A percentile compares a stretch with the other conserved stretches of the same genome.
These are phyloP conservation scores for Venustaconcha ellipsiformis DNA, from an alignment of 1,140 invertebrate genomes.

Conservation along the genomic window DNA sequence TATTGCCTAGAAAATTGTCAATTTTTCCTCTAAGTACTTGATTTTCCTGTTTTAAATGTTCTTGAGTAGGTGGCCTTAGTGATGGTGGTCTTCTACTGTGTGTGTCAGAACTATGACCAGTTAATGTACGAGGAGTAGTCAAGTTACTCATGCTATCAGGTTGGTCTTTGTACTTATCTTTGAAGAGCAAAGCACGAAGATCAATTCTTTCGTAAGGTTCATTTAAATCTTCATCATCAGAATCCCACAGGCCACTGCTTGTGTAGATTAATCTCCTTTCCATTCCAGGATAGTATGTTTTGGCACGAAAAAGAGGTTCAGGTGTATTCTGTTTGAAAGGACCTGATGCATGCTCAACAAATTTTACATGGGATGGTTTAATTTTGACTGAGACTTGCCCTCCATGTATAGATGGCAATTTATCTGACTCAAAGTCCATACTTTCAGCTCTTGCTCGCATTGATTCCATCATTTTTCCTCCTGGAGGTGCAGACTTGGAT, in stretches of 20 bases:
- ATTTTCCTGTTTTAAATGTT: constrained; percentile 43
- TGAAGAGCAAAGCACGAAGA: constrained; percentile 50
- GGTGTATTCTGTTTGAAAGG: constrained; percentile 13
- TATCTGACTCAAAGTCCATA: constrained; percentile 14
- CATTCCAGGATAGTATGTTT: constrained; percentile 39
- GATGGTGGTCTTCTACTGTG: constrained; percentile 2
- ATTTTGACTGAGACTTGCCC: constrained; percentile 13
- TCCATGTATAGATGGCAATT: neutral
- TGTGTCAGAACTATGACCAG: constrained; percentile 32
- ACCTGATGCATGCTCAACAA: constrained; percentile 25
- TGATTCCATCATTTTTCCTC: constrained; percentile 23
- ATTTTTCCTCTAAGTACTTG: constrained; percentile 47
- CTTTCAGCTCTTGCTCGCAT: constrained; percentile 10
- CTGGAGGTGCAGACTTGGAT: constrained; percentile 44
- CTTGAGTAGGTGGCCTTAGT: constrained; percentile 37
- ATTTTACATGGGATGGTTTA: constrained; percentile 44
- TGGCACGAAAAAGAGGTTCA: constrained; percentile 18
- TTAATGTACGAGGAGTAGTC: constrained; percentile 30
- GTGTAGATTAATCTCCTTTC: constrained; percentile 10
- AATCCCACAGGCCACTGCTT: constrained; percentile 21
- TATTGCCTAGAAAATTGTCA: constrained; percentile 41
- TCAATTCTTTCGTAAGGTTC: constrained; percentile 42
- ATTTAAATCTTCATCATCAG: constrained; percentile 43
- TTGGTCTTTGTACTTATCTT: constrained; percentile 25
- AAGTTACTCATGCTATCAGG: constrained; percentile 7